Conservation (phyloP, 2,113 vertebrate genomes). For the Nerophis ophidion region DNA sequence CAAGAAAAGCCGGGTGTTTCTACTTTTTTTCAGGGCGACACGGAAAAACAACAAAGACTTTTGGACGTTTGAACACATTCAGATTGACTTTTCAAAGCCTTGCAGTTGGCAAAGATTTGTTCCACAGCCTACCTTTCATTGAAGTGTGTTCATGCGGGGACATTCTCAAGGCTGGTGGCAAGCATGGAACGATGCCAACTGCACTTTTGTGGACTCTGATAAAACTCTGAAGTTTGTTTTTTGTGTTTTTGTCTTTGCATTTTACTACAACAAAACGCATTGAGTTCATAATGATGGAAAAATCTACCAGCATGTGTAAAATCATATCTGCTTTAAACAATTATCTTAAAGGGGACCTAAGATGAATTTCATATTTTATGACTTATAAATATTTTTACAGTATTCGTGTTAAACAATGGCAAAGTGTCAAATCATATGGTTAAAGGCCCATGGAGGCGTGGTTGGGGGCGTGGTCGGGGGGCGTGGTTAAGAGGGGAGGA, state of each 20-base stretch:
- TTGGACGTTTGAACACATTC: constrained; percentile 1
- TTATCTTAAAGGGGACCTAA: no score
- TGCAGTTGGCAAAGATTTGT: not conserved
- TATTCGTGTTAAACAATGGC: no score
- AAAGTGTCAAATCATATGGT: no score
- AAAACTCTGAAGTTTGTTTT: not conserved
- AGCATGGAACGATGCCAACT: not conserved
- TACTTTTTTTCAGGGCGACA: not conserved
- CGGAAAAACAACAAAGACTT: not conserved
- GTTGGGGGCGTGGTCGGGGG: no score
- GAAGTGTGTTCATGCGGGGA: not conserved
- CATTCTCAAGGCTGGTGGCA: not conserved
- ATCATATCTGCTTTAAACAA: no score
- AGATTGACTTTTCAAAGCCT: constrained; percentile 4
- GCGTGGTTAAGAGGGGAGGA: no score
- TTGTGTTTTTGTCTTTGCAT: not conserved
- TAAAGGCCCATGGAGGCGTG: no score
- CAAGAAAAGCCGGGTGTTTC: not conserved
- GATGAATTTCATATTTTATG: no score
- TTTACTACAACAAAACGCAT: not conserved
- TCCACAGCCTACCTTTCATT: not conserved
- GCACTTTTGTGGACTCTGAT: not conserved
- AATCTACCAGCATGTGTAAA: no score
- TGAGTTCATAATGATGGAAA: not conserved
- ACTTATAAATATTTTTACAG: no score